A percentile compares a stretch with the other conserved stretches of the same genome.
These are phyloP conservation scores for Xerus rutilus DNA, from an alignment of 2,797 vertebrate species.

Conservation along the genomic window DNA sequence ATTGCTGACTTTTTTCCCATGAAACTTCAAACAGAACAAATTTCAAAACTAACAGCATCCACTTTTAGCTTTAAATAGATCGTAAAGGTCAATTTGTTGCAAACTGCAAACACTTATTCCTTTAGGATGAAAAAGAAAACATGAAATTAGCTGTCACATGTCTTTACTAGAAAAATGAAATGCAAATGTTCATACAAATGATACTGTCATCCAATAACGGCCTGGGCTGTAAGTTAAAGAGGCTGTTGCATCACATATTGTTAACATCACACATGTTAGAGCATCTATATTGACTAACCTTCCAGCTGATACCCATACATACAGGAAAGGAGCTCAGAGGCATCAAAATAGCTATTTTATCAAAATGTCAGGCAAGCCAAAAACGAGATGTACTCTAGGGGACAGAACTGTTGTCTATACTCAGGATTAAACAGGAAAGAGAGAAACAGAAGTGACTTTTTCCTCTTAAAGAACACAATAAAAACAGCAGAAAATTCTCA, in stretches of 20 bases:
- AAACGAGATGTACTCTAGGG: not conserved
- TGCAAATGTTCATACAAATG: not conserved
- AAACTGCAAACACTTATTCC: constrained; percentile 15
- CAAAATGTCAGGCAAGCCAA: not conserved
- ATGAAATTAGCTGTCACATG: not conserved
- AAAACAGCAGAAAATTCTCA: constrained; percentile 6
- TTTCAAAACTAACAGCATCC: constrained; percentile 33
- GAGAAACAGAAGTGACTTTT: not conserved
- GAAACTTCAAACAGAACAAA: constrained; percentile 67
- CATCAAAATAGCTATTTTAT: not conserved
- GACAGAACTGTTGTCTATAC: not conserved
- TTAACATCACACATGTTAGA: too few species aligned
- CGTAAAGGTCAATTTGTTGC: not conserved
- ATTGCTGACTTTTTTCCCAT: constrained; percentile 53
- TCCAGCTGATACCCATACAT: not conserved
- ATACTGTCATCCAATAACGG: not conserved
- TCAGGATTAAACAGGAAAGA: not conserved
- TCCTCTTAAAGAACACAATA: not conserved
- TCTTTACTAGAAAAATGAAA: constrained; percentile 19
- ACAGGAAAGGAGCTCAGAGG: not conserved
- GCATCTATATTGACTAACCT: not conserved
- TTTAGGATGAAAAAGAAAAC: constrained; percentile 17
- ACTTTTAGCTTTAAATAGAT: constrained; percentile 30
- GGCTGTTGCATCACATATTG: not conserved
- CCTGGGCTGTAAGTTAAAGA: not conserved